A percentile compares a stretch with the other conserved stretches of the same genome.
Evolutionary conservation across 2,113 vertebrate species (phyloP).

Genomic region (Antennarius striatus): DNA sequence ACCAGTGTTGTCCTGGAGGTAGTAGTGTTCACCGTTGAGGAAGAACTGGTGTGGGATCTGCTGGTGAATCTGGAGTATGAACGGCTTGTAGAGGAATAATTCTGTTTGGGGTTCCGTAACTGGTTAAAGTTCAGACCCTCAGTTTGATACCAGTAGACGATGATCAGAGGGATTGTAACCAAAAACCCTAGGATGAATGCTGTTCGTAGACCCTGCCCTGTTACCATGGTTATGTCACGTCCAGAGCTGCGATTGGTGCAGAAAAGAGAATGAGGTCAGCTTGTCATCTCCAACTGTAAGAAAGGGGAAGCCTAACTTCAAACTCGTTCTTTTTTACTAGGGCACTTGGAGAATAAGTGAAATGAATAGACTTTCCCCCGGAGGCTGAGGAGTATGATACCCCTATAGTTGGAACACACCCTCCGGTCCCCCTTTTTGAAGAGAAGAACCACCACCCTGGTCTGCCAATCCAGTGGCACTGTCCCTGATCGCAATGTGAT

Average conservation of each 20-base stretch:
- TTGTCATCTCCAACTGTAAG: constrained; percentile 21
- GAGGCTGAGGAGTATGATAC: no score
- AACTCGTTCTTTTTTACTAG: background rate
- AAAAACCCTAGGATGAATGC: constrained; percentile 68
- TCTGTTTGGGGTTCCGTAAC: constrained; percentile 45
- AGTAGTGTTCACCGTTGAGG: background rate
- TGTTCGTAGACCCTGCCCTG: constrained; percentile 54
- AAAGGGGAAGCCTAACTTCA: constrained; percentile 49
- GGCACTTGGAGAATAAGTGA: no score
- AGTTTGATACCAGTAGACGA: constrained; percentile 73
- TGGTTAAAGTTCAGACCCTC: constrained; percentile 58
- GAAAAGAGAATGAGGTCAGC: constrained; percentile 35
- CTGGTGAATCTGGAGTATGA: background rate
- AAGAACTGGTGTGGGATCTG: background rate
- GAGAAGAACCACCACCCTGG: no score
- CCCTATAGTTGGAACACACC: no score
- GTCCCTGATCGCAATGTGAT: no score
- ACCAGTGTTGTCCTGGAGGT: background rate
- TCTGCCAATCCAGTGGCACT: no score
- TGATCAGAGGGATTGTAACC: constrained; percentile 71
- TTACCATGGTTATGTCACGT: constrained; percentile 49
- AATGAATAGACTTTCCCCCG: no score
- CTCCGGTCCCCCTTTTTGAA: no score
- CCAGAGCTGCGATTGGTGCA: constrained; percentile 17
- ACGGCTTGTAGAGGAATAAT: background rate